phyloP scores from a whole-genome alignment of 2,888 invertebrate genomes.

The Dioctria rufipes region DNA sequence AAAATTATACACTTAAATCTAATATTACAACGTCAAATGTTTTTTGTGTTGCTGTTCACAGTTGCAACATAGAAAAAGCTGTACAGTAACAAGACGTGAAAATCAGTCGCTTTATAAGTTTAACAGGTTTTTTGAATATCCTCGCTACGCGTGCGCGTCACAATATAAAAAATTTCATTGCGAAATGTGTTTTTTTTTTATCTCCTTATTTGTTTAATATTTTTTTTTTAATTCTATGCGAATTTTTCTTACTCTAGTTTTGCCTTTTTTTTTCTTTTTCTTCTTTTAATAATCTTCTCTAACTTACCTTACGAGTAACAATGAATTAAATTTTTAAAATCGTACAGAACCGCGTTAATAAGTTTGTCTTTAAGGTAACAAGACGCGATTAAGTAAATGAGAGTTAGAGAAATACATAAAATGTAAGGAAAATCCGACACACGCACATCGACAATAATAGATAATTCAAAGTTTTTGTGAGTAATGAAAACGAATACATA shows the following conservation, averaged over 20 bases:
- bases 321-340: slow-evolving; percentile 33
- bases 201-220: background rate
- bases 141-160: slow-evolving; percentile 23
- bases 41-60: slow-evolving; percentile 41
- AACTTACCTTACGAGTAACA: slow-evolving; percentile 33
- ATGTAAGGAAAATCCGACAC: background rate
- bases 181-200: slow-evolving; percentile 31
- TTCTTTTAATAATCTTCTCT: slow-evolving; percentile 30
- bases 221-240: slow-evolving; percentile 22
- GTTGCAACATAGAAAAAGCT: slow-evolving; percentile 48
- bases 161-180: slow-evolving; percentile 48
- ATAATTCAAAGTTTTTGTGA: no score
- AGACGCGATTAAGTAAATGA: background rate
- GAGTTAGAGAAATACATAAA: background rate
- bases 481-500: no score
- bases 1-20: slow-evolving; percentile 1
- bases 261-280: no score
- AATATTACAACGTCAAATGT: slow-evolving; percentile 45
- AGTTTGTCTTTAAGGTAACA: background rate
- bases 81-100: slow-evolving; percentile 52
- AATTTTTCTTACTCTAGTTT: slow-evolving; percentile 2
- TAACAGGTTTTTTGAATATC: slow-evolving; percentile 41
- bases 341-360: slow-evolving; percentile 34
- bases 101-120: slow-evolving; percentile 49
- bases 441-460: slow-evolving; percentile 7